Evolutionary conservation across 2,113 vertebrate genomes (phyloP).

Genomic region (Ophiodon elongatus): DNA sequence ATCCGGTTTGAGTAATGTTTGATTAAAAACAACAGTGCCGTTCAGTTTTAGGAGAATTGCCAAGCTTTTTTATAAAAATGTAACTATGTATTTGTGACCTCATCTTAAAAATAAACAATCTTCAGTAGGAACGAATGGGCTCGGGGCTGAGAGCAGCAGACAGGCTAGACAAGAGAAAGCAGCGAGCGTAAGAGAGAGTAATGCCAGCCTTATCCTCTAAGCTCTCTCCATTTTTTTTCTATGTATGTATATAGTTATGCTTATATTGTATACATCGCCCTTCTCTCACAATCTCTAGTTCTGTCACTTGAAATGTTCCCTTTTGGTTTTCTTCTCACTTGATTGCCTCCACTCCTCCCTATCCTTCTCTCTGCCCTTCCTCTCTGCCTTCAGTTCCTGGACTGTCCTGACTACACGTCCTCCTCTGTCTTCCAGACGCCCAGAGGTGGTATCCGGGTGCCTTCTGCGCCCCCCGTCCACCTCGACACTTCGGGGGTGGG

Average conservation of each 20-base stretch:
- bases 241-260: not conserved
- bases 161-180: not conserved
- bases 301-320: not conserved
- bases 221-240: not conserved
- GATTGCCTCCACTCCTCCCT: constrained; percentile 28
- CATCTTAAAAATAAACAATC: not conserved
- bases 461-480: constrained; percentile 87
- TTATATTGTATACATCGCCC: not conserved
- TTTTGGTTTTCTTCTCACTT: not conserved
- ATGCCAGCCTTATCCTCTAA: not conserved
- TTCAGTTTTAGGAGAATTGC: not conserved
- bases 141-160: not conserved
- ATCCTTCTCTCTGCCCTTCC: not conserved
- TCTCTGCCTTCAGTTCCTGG: constrained; percentile 80
- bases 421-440: constrained; percentile 91
- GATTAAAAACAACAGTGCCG: not conserved
- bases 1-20: not conserved
- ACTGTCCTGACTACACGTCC: constrained; percentile 88
- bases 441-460: constrained; percentile 88
- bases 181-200: not conserved
- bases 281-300: not conserved
- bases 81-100: not conserved
- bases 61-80: not conserved
- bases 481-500: constrained; percentile 85
- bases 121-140: not conserved